Evolutionary conservation across 2,113 vertebrate genomes (phyloP).

Genomic region (Brevimyrus niger): DNA sequence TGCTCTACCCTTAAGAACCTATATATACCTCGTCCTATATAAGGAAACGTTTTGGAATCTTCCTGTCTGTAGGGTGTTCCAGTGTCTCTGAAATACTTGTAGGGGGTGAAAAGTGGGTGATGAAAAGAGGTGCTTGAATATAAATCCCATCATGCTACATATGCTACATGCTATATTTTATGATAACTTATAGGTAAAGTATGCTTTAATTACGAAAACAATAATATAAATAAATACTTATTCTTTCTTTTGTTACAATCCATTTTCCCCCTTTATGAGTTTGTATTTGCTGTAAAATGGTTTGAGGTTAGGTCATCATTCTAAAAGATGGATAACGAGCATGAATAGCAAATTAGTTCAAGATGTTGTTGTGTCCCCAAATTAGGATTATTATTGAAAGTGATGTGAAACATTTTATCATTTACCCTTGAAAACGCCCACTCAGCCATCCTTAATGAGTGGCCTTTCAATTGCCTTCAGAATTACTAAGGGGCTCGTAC

Average conservation of each 20-base stretch:
- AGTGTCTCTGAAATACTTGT: not conserved
- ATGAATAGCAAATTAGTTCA: not conserved
- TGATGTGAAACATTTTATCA: not conserved
- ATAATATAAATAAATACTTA: not conserved
- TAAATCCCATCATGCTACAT: not conserved
- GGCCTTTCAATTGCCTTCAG: not conserved
- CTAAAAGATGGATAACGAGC: not conserved
- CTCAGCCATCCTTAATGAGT: not conserved
- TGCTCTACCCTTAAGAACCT: not conserved
- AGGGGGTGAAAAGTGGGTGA: not conserved
- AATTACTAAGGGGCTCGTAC: not conserved
- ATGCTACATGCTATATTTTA: not conserved
- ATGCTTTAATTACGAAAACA: not conserved
- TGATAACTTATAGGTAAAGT: not conserved
- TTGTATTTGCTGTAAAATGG: not conserved
- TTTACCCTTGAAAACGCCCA: not conserved
- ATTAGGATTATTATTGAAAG: not conserved
- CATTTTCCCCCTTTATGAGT: not conserved
- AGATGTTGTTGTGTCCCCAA: not conserved
- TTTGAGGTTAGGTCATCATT: not conserved
- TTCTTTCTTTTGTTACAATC: not conserved
- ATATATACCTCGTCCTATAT: too few relatives aligned
- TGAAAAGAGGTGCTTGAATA: not conserved
- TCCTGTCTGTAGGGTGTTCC: not conserved
- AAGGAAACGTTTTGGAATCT: not conserved